Percentiles rank a stretch among this genome's conserved stretches.
Evolutionary conservation across 2,888 invertebrate species (phyloP).

Genomic region (Biston stratarius): DNA sequence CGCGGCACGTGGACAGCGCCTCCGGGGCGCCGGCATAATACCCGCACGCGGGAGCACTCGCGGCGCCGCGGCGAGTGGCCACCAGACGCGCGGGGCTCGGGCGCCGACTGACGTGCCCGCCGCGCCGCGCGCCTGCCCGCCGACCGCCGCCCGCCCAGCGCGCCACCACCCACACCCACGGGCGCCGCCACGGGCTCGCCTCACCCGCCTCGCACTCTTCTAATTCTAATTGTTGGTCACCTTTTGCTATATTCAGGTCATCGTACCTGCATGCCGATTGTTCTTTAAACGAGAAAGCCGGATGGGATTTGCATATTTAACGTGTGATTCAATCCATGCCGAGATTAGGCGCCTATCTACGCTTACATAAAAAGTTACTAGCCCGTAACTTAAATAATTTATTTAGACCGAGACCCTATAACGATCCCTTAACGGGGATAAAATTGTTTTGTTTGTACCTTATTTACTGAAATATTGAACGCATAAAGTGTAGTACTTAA

Average conservation of each 20-base stretch:
- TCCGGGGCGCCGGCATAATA: slow-evolving; percentile 78
- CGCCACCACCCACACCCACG: slow-evolving; percentile 51
- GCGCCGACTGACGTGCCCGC: slow-evolving; percentile 48
- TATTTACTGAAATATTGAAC: slow-evolving; percentile 17
- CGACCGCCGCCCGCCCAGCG: slow-evolving; percentile 47
- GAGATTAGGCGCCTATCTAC: slow-evolving; percentile 58
- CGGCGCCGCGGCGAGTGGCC: slow-evolving; percentile 52
- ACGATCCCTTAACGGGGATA: slow-evolving; percentile 50
- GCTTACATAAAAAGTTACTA: slow-evolving; percentile 74
- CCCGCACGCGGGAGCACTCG: slow-evolving; percentile 56
- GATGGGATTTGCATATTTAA: slow-evolving; percentile 75
- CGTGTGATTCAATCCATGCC: slow-evolving; percentile 66
- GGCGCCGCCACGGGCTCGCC: slow-evolving; percentile 50
- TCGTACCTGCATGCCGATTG: slow-evolving; percentile 77
- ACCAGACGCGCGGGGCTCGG: slow-evolving; percentile 53
- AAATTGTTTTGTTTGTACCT: slow-evolving; percentile 44
- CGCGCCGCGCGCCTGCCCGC: slow-evolving; percentile 49
- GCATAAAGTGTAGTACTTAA: not conserved
- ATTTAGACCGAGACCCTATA: slow-evolving; percentile 55
- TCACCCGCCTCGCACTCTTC: slow-evolving; percentile 56
- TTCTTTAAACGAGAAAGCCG: slow-evolving; percentile 63
- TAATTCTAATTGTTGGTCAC: slow-evolving; percentile 81
- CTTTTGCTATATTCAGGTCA: slow-evolving; percentile 79
- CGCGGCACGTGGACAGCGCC: slow-evolving; percentile 72
- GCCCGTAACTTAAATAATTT: slow-evolving; percentile 64